Evolutionary conservation across 2,113 vertebrate genomes (phyloP).

Genomic region (Xenopus laevis): DNA sequence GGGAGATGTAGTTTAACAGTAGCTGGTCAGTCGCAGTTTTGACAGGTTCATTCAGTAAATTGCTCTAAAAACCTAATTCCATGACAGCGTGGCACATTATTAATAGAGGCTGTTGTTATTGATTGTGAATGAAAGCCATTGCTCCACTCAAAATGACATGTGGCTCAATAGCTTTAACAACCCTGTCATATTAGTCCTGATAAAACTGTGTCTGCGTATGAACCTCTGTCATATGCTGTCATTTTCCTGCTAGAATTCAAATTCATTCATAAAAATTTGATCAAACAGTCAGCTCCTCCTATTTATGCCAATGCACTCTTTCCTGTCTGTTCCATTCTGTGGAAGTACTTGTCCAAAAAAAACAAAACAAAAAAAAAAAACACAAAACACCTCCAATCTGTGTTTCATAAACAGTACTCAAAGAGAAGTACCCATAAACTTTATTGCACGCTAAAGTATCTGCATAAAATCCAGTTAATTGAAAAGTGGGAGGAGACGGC

Average conservation of each 20-base stretch:
- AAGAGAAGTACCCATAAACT: constrained; percentile 75
- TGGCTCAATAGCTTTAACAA: background rate
- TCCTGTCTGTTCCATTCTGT: constrained; percentile 55
- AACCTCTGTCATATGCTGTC: too few species aligned
- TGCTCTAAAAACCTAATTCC: too few species aligned
- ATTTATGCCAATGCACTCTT: constrained; percentile 51
- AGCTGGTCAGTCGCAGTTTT: too few species aligned
- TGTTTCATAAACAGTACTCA: constrained; percentile 72
- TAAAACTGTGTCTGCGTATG: constrained; percentile 1
- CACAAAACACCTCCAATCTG: constrained; percentile 63
- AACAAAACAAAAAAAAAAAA: constrained; percentile 32
- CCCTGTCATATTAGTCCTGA: constrained; percentile 11
- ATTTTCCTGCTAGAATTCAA: too few species aligned
- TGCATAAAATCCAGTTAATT: constrained; percentile 76
- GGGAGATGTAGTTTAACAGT: too few species aligned
- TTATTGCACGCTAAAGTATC: constrained; percentile 79
- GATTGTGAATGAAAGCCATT: too few species aligned
- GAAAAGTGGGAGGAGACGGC: constrained; percentile 79
- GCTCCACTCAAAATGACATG: too few species aligned
- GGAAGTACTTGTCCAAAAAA: constrained; percentile 47
- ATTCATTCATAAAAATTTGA: too few species aligned
- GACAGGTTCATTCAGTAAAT: too few species aligned
- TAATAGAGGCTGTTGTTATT: too few species aligned
- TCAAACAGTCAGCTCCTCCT: constrained; percentile 48
- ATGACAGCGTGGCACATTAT: too few species aligned